Conservation (phyloP, 2,797 vertebrate species). For the Sylvia borin region DNA sequence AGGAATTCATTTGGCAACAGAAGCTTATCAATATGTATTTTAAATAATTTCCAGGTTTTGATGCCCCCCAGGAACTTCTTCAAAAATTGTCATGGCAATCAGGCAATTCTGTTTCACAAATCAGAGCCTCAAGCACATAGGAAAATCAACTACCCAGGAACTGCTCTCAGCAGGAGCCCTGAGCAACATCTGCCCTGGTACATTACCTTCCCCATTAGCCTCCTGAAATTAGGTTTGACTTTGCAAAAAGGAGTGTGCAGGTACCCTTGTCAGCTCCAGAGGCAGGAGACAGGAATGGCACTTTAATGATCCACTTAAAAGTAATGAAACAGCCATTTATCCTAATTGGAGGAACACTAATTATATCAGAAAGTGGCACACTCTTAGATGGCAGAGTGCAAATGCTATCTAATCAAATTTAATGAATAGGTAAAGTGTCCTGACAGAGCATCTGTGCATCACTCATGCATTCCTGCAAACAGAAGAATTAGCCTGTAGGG, state of each 20-base stretch:
- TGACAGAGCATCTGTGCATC: constrained; percentile 23
- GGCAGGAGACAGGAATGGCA: constrained; percentile 9
- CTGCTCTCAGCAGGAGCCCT: constrained; percentile 8
- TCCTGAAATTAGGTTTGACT: constrained; percentile 50
- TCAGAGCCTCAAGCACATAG: neutral
- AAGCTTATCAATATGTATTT: neutral
- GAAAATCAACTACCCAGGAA: neutral
- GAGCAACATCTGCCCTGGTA: constrained; percentile 14
- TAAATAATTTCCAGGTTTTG: neutral
- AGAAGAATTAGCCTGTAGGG: constrained; percentile 28
- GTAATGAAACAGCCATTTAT: constrained; percentile 61
- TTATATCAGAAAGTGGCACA: constrained; percentile 31
- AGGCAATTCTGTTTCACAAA: neutral
- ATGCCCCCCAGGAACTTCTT: neutral
- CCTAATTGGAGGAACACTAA: constrained; percentile 52
- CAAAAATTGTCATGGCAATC: neutral
- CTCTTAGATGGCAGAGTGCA: constrained; percentile 37
- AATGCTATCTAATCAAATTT: constrained; percentile 47
- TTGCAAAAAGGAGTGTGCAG: neutral
- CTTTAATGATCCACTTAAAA: constrained; percentile 56
- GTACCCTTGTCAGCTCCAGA: constrained; percentile 18
- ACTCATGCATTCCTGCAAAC: constrained; percentile 15
- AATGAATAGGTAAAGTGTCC: constrained; percentile 35
- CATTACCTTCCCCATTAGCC: constrained; percentile 20
- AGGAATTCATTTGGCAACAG: neutral